Conservation (phyloP, 2,797 vertebrate species). For the Paguma larvata region DNA sequence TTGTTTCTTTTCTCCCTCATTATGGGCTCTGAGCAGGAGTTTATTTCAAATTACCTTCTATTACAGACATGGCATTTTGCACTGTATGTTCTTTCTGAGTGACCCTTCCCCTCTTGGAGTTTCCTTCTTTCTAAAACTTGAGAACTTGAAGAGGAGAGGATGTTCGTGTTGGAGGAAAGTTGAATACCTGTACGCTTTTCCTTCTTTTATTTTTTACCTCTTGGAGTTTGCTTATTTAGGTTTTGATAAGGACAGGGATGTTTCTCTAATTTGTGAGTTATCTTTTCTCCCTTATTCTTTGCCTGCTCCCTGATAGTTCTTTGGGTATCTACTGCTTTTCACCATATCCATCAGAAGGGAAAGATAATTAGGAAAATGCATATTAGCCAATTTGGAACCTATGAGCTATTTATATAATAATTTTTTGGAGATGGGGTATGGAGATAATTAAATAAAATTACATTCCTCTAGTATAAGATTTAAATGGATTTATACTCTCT, state of each 20-base stretch:
- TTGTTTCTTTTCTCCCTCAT: slow-evolving; percentile 64
- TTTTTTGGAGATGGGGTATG: slow-evolving; percentile 54
- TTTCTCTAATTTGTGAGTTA: slow-evolving; percentile 21
- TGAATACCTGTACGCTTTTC: background rate
- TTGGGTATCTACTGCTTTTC: background rate
- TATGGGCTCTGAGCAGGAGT: slow-evolving; percentile 58
- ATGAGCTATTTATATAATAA: slow-evolving; percentile 66
- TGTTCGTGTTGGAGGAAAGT: background rate
- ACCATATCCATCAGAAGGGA: slow-evolving; percentile 34
- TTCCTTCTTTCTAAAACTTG: slow-evolving; percentile 66
- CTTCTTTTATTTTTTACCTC: background rate
- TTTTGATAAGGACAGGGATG: slow-evolving; percentile 29
- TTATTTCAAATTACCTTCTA: slow-evolving; percentile 71
- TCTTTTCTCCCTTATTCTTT: slow-evolving; percentile 19
- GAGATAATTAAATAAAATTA: slow-evolving; percentile 74
- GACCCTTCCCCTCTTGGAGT: slow-evolving; percentile 24
- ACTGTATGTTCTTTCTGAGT: slow-evolving; percentile 43
- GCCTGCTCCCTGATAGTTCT: background rate
- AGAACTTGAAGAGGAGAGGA: background rate
- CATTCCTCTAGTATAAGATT: slow-evolving; percentile 60
- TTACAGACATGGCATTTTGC: slow-evolving; percentile 68
- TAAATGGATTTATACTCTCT: slow-evolving; percentile 50
- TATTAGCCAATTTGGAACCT: slow-evolving; percentile 53
- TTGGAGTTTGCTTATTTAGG: slow-evolving; percentile 48
- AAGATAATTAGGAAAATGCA: slow-evolving; percentile 55